Conservation (phyloP, 2,888 invertebrate genomes). For the Ganaspis brasiliensis region DNA sequence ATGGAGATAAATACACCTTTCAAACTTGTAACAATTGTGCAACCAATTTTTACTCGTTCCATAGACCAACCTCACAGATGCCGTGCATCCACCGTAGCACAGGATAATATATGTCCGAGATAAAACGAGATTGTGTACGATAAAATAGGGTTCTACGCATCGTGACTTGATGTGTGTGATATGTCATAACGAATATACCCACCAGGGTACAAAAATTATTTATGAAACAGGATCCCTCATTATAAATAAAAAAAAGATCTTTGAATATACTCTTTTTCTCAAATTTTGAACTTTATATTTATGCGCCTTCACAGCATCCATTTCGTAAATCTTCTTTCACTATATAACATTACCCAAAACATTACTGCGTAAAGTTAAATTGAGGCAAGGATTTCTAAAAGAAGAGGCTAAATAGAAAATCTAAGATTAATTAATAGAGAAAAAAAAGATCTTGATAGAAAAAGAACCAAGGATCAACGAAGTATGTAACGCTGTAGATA, state of each 20-base stretch:
- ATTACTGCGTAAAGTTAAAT: no score
- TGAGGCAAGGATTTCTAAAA: slow-evolving; percentile 4
- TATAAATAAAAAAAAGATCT: background rate
- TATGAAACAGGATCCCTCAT: background rate
- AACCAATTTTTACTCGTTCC: slow-evolving; percentile 1
- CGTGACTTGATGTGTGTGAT: background rate
- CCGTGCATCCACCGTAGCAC: slow-evolving; percentile 72
- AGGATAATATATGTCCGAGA: slow-evolving; percentile 47
- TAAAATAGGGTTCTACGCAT: slow-evolving; percentile 44
- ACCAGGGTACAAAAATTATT: background rate
- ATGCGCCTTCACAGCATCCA: no score
- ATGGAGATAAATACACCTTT: background rate
- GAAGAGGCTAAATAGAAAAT: background rate
- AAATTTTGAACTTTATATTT: background rate
- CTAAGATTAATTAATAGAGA: background rate
- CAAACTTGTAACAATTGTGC: background rate
- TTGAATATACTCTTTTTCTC: background rate
- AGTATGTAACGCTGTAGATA: slow-evolving; percentile 48
- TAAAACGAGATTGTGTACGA: slow-evolving; percentile 54
- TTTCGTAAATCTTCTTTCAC: no score
- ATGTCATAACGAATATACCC: background rate
- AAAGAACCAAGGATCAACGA: slow-evolving; percentile 13
- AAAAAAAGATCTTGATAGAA: slow-evolving; percentile 6
- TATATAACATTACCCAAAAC: no score
- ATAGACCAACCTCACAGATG: slow-evolving; percentile 44